Conservation (phyloP, 2,113 vertebrate species). For the Austrofundulus limnaeus region DNA sequence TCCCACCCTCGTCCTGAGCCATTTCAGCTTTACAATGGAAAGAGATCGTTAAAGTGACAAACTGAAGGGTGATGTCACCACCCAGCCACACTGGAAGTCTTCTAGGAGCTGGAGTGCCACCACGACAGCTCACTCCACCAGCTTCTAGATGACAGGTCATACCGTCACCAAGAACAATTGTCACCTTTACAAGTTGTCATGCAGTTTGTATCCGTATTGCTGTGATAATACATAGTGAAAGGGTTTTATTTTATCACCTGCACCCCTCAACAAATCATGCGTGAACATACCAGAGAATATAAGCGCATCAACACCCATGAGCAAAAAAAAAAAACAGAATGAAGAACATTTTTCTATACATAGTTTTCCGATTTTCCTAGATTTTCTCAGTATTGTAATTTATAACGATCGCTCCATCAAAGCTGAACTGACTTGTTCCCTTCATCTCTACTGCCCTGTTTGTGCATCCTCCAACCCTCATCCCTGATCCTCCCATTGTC, state of each 20-base stretch:
- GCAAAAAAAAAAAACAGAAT: not conserved
- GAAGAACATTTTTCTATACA: not conserved
- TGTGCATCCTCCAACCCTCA: slow-evolving; percentile 36
- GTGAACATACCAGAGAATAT: slow-evolving; percentile 28
- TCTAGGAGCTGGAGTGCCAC: slow-evolving; percentile 45
- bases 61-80: slow-evolving; percentile 56
- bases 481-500: slow-evolving; percentile 48
- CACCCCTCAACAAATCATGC: slow-evolving; percentile 31
- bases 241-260: slow-evolving; percentile 56
- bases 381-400: slow-evolving; percentile 20
- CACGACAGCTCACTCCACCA: slow-evolving; percentile 49
- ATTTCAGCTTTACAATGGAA: slow-evolving; percentile 34
- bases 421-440: slow-evolving; percentile 18
- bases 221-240: slow-evolving; percentile 46
- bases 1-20: slow-evolving; percentile 51
- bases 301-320: slow-evolving; percentile 28
- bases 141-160: slow-evolving; percentile 64
- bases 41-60: slow-evolving; percentile 39
- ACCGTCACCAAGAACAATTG: slow-evolving; percentile 57
- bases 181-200: slow-evolving; percentile 71
- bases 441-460: slow-evolving; percentile 27
- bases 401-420: slow-evolving; percentile 35
- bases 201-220: slow-evolving; percentile 60
- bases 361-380: slow-evolving; percentile 19
- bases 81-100: slow-evolving; percentile 40